Conservation (phyloP, 2,888 invertebrate species). For the Philaethria dido region DNA sequence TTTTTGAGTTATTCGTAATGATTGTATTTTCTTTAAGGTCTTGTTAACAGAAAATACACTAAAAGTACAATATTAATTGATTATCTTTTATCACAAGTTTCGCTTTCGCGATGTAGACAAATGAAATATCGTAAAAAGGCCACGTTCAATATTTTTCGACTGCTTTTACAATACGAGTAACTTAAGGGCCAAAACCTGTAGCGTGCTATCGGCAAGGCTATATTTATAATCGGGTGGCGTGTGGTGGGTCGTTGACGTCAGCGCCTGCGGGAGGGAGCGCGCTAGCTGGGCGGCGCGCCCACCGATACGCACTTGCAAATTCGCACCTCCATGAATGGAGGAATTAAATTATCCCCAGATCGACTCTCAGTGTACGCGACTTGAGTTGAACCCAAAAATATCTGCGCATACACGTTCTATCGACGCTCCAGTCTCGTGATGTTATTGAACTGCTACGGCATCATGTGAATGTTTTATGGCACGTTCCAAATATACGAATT, state of each 20-base stretch:
- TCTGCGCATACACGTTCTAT: conserved; percentile 31
- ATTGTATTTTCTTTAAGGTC: no score
- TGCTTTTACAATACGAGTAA: conserved; percentile 42
- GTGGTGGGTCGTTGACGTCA: conserved; percentile 79
- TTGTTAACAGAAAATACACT: no score
- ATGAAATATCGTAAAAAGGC: conserved; percentile 7
- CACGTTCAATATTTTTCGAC: conserved; percentile 31
- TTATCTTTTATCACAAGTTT: no score
- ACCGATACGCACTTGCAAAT: conserved; percentile 80
- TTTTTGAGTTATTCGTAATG: no score
- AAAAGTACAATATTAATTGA: no score
- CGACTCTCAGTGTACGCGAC: conserved; percentile 64
- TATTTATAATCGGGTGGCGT: conserved; percentile 78
- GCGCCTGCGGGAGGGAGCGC: conserved; percentile 54
- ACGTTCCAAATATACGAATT: conserved; percentile 23
- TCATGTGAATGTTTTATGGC: conserved; percentile 10
- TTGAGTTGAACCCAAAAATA: conserved; percentile 60
- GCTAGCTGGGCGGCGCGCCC: conserved; percentile 55
- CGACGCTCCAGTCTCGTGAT: conserved; percentile 25
- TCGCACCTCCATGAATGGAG: conserved; percentile 81
- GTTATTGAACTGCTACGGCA: conserved; percentile 35
- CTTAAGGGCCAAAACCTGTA: conserved; percentile 73
- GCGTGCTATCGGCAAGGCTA: conserved; percentile 75
- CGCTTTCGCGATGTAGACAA: background rate
- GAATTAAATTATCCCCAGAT: conserved; percentile 74